Conservation (phyloP, 1,140 invertebrate genomes). For the Megalopta genalis region DNA sequence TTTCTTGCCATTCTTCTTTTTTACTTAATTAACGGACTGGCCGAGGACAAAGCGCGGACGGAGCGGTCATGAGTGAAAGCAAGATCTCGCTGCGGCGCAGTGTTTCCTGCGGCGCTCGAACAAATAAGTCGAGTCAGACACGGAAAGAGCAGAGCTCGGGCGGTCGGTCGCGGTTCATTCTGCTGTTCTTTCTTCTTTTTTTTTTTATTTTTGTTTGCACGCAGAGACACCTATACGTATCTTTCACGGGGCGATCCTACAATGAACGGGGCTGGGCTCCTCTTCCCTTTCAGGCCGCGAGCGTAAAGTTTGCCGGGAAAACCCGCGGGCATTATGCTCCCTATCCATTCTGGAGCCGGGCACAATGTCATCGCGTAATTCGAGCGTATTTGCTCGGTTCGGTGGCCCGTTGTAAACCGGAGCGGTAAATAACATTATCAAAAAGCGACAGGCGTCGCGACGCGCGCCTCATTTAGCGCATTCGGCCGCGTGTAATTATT, state of each 20-base stretch:
- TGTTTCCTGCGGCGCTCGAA: not conserved
- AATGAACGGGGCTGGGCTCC: not conserved
- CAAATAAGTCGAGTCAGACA: conserved; percentile 10
- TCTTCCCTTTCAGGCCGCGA: not conserved
- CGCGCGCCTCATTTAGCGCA: conserved; percentile 51
- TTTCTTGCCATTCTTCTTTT: not conserved
- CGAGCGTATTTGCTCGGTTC: conserved; percentile 3
- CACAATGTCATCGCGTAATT: conserved; percentile 37
- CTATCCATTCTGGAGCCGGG: not conserved
- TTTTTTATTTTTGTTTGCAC: conserved; percentile 3
- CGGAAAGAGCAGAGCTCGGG: not conserved
- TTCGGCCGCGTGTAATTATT: conserved; percentile 54
- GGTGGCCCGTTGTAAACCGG: conserved; percentile 31
- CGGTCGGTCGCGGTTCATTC: not conserved
- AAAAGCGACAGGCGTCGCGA: conserved; percentile 43
- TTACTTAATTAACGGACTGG: not conserved
- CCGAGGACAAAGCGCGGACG: not conserved
- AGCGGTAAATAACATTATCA: conserved; percentile 52
- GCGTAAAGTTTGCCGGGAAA: conserved; percentile 12
- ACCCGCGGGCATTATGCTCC: conserved; percentile 1
- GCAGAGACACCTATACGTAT: conserved; percentile 13
- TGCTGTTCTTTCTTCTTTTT: not conserved
- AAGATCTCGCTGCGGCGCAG: too few species aligned
- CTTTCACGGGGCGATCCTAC: conserved; percentile 2
- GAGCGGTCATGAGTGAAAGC: not conserved